Base-by-base conservation (phyloP, 2,797 vertebrate species). In the Enoplosus armatus region DNA sequence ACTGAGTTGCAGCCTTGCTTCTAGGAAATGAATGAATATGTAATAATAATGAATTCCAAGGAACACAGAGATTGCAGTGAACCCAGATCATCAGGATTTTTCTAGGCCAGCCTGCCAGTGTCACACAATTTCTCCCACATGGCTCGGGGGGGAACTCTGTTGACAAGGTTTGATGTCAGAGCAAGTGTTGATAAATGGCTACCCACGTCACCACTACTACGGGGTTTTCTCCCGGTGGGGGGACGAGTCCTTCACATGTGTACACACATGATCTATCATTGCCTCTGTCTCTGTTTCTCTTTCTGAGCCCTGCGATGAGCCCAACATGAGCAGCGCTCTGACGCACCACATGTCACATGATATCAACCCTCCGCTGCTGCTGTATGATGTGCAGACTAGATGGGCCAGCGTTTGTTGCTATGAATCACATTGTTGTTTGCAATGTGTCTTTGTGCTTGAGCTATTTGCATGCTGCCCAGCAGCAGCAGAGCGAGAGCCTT, bases 321-420 rank as follows among this genome's bases (percentile, higher is more conserved):
- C 41, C 80, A 48, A 58, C 79, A 77, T 83, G 80, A 82, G 67
- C 58, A 20, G 63, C 9, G 50, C 58, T 80, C 60, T 92, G 87
- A 89, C 86, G 86, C 87, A 89, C 87, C 65, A 84, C 60, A 77
- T 72, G 87, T 87, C 89, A 72, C 66, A 79, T 74, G 74, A 80
- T 64, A 87, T 92, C 82, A 92, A 61, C 20, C 58, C 20, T 82
- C 73, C 47, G 8, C 63, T 39, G 69, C 39, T 80, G 68, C 56
- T 77, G 51, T 63, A 14, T 58, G 53, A 48, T 61, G 26, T 69
- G 20, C 43, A 47, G 31, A 72, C 33, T 8, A 65, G 59, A 59
- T 72, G 67, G n/a, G 35, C 22, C 73, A 75, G 51, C 48, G 50
- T 79, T 78, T 83, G 77, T 58, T 79, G 31, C 12, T 79, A 77